These are phyloP conservation scores for Elaphurus davidianus DNA, from an alignment of 2,113 vertebrate genomes.

Conservation along the genomic window DNA sequence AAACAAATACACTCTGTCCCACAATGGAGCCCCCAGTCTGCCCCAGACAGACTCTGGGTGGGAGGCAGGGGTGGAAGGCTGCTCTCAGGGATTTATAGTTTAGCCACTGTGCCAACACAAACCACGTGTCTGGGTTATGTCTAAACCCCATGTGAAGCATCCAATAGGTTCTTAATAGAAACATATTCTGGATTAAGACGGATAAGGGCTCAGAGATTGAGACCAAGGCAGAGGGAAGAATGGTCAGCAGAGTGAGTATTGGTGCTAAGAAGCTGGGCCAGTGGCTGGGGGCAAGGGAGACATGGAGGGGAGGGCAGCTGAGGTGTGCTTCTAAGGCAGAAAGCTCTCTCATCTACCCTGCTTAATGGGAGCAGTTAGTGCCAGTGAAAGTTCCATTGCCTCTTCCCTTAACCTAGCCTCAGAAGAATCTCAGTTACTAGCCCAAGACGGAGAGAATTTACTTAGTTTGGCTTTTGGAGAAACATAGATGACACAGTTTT, in stretches of 20 bases:
- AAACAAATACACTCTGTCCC: background rate
- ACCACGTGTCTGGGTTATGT: background rate
- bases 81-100: background rate
- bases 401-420: background rate
- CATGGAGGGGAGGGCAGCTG: rapidly evolving
- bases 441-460: background rate
- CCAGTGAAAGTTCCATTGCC: no score
- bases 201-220: background rate
- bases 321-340: background rate
- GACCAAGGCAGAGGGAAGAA: background rate
- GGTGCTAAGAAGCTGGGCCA: no score
- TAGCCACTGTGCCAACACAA: background rate
- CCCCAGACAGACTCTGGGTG: background rate
- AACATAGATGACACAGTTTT: background rate
- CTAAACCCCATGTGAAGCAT: background rate
- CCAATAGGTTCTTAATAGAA: background rate
- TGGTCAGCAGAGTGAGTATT: background rate
- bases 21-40: background rate
- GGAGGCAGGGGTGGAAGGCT: background rate
- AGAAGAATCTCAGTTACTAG: background rate
- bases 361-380: background rate
- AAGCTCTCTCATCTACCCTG: no score
- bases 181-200: background rate
- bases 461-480: background rate
- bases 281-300: background rate